phyloP scores from a whole-genome alignment of 2,113 vertebrate genomes.

The Hippocampus comes region DNA sequence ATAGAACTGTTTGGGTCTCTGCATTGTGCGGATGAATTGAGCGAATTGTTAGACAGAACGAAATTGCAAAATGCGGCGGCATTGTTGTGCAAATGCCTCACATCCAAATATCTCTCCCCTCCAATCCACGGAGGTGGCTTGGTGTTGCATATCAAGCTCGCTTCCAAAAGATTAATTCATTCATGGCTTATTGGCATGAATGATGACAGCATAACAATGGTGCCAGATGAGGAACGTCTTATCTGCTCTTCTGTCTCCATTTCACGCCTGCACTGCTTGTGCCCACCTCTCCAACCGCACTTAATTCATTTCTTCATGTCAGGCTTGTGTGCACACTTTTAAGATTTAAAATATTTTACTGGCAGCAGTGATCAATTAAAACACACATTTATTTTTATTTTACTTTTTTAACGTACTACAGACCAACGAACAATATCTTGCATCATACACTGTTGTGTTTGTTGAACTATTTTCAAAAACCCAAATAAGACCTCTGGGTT shows the following conservation, averaged over 20 bases:
- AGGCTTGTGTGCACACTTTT: conserved; percentile 28
- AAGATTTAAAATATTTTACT: too few species aligned
- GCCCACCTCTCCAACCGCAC: conserved; percentile 14
- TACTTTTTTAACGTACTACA: too few species aligned
- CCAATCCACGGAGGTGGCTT: conserved; percentile 38
- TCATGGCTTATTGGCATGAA: conserved; percentile 60
- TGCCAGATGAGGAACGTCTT: conserved; percentile 52
- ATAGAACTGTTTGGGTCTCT: background rate
- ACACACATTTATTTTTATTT: too few species aligned
- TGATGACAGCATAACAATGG: conserved; percentile 62
- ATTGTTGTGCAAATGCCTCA: conserved; percentile 62
- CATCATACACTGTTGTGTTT: too few species aligned
- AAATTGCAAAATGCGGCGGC: conserved; percentile 40
- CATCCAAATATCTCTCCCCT: conserved; percentile 41
- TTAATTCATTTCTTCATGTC: conserved; percentile 9
- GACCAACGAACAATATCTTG: too few species aligned
- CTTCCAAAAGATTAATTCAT: conserved; percentile 59
- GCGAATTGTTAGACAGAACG: background rate
- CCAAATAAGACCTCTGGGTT: too few species aligned
- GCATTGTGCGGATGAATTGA: background rate
- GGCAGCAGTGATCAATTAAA: too few species aligned
- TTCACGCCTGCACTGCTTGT: conserved; percentile 35
- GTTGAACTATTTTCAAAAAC: too few species aligned
- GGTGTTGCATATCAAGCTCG: conserved; percentile 52
- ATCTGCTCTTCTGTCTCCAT: conserved; percentile 46